Evolutionary conservation across 2,797 vertebrate species (phyloP), one percentile per base, ranked within the genome.

Genomic region (Megaceryle alcyon): DNA sequence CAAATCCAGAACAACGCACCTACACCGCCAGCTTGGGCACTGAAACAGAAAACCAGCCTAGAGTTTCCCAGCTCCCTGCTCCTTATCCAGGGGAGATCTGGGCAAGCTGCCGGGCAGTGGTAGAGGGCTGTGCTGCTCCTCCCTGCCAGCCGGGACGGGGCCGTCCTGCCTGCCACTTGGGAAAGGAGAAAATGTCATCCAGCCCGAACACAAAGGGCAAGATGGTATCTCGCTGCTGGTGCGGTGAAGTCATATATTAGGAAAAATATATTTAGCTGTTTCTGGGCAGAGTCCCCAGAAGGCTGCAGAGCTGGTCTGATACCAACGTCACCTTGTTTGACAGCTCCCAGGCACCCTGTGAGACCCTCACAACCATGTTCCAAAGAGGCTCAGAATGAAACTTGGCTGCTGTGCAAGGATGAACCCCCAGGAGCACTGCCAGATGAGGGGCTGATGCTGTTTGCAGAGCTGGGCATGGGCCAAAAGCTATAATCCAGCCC

Each of bases 111-210:
- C 92, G 35, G 94, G 75, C 85, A 92, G 82, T 16, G 83, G 82
- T 93, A 53, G 21, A 49, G 92, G 93, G 92, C 89, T 93, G 96
- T 8, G 49, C 85, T 12, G 43, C 95, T 91, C 91, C 94, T 94
- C 95, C 97, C 88, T 97, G 97, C 96, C 97, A 79, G 94, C 86
- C 43, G 8, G 57, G 94, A 92, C 48, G 23, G 64, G 96, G 93
- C 85, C 78, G 49, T 57, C 71, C 64, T 94, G 80, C 81, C 79
- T 78, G 87, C 93, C 48, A 3, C 97, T 96, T 97, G 97, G 96
- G 97, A 97, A 98, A 96, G 87, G 76, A 97, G 95, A 97, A 98
- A 98, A 98, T 98, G 97, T 97, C 97, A 98, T 93, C 91, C 95
- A 97, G 96, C 90, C 86, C 43, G 14, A 97, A 98, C 92, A 98